Evolutionary conservation across 1,140 invertebrate genomes (phyloP), one percentile per base, ranked within the genome.

Genomic region (Drusus annulatus): DNA sequence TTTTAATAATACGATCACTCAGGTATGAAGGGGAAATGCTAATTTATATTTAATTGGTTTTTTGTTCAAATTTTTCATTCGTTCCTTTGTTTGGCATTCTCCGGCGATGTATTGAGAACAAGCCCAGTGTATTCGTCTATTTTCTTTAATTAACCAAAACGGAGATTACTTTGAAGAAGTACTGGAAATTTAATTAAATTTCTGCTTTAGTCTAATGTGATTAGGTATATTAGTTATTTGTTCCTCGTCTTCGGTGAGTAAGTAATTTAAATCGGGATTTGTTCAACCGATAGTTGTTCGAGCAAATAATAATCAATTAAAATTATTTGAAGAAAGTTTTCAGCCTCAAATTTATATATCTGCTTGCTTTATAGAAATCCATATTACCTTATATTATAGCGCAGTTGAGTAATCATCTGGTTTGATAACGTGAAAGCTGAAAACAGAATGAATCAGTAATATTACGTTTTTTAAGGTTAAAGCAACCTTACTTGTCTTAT

Each of bases 21-120:
- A 68, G 76, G 63, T 78, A 78, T 68, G 51, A 78, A 78, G 51
- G 36, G 56, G 60, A 52, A 68, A 78, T 78, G 76, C 63, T 78
- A 78, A 78, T 78, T 78, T 69, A 68, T 65, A 78, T 54, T 68
- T 78, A 78, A 78, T 78, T 78, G 63, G 60, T 68, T 78, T 78
- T 78, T 78, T 78, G 62, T 69, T 36, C 76, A 36, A 65, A 52
- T 76, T 76, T 76, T 76, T 56, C 71, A 25, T 75, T 51, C 51
- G 51, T 71, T 76, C 54, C 74, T 62, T 60, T 76, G 74, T 76
- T 45, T 76, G 58, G 25, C 52, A 62, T 60, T 28, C 52, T 19
- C 71, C 8, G 0, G 71, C 52, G 19, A 50, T 51, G 62, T 65
- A 65, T 65, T 65, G 62, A 65, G 28, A 71, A 71, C 68, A 17